Evolutionary conservation across 2,797 vertebrate species (phyloP).

Genomic region (Rhynchonycteris naso): DNA sequence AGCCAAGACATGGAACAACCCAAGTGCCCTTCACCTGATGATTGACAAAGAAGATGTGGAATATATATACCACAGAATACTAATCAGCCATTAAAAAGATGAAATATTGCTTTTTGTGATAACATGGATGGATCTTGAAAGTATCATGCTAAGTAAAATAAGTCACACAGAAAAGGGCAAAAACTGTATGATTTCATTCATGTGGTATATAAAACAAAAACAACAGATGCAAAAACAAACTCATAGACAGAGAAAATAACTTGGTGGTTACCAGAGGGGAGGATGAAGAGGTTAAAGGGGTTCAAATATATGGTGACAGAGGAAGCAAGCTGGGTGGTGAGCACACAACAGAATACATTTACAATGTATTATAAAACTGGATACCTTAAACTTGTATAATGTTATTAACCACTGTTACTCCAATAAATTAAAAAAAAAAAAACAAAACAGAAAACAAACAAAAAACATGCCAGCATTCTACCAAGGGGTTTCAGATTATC

Average conservation of each 20-base stretch:
- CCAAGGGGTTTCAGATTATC: not conserved
- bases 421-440: not conserved
- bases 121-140: not conserved
- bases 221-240: not conserved
- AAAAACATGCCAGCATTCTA: conserved; percentile 22
- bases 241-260: not conserved
- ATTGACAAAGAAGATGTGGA: not conserved
- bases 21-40: not conserved
- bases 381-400: not conserved
- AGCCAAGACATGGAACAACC: not conserved
- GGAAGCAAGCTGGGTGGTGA: not conserved
- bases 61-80: not conserved
- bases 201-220: not conserved
- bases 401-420: not conserved
- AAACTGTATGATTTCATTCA: not conserved
- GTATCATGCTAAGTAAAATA: not conserved
- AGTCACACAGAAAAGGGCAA: not conserved
- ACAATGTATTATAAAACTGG: not conserved
- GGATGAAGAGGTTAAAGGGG: not conserved
- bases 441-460: not conserved
- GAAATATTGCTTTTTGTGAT: not conserved
- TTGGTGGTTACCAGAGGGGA: not conserved
- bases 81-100: not conserved
- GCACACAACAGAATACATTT: not conserved
- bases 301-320: not conserved